Conservation (phyloP, 2,113 vertebrate genomes). For the Petrocephalus microphthalmus region DNA sequence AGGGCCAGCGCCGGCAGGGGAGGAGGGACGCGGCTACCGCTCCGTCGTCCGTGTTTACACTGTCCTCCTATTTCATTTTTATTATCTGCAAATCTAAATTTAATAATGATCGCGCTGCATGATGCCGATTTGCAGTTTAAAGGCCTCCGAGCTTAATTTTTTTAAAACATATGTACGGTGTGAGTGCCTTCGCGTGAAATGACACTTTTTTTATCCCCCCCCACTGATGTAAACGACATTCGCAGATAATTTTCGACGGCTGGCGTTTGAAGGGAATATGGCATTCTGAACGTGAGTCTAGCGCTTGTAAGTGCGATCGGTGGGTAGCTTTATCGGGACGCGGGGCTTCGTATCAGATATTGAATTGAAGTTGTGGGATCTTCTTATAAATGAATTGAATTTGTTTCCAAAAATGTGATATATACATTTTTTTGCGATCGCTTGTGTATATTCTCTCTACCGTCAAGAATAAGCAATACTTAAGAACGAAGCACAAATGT, state of each 20-base stretch:
- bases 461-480: conserved; percentile 35
- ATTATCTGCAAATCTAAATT: conserved; percentile 21
- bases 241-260: conserved; percentile 27
- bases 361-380: conserved; percentile 10
- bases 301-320: conserved; percentile 39
- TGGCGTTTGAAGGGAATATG: conserved; percentile 36
- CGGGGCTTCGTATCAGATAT: not conserved
- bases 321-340: not conserved
- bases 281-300: conserved; percentile 26
- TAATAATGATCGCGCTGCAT: not conserved
- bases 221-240: conserved; percentile 29
- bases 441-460: conserved; percentile 17
- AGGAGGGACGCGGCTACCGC: conserved; percentile 23
- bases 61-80: conserved; percentile 16
- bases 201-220: conserved; percentile 29
- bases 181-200: conserved; percentile 15
- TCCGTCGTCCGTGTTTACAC: conserved; percentile 30
- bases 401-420: not conserved
- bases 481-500: conserved; percentile 18
- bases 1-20: conserved; percentile 22
- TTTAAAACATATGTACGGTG: not conserved
- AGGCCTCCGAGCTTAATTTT: not conserved
- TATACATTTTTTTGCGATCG: not conserved
- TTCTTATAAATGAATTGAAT: not conserved
- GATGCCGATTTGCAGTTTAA: not conserved